Conservation (phyloP, 2,113 vertebrate genomes). For the Amphiprion percula region DNA sequence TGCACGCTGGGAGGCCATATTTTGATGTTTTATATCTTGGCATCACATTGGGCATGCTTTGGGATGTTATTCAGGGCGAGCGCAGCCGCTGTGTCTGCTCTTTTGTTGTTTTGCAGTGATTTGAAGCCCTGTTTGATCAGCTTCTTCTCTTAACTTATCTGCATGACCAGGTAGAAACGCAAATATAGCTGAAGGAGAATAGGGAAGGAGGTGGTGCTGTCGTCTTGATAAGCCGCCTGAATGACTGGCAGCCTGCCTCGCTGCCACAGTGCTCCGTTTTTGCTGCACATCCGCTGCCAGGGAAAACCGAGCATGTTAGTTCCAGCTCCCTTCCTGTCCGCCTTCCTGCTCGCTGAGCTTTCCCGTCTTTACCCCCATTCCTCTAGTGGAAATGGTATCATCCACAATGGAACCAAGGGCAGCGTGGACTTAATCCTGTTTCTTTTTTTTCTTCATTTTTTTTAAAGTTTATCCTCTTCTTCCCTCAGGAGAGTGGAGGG, state of each 20-base stretch:
- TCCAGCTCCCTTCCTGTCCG: conserved; percentile 43
- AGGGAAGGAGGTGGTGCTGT: not conserved
- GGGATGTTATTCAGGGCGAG: not conserved
- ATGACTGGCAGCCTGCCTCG: conserved; percentile 46
- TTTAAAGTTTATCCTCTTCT: conserved; percentile 21
- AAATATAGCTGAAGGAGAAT: conserved; percentile 3
- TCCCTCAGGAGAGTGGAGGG: conserved; percentile 37
- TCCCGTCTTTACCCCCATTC: not conserved
- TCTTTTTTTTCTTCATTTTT: not conserved
- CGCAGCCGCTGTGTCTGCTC: not conserved
- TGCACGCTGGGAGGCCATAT: not conserved
- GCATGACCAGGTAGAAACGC: conserved; percentile 11
- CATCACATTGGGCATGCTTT: not conserved
- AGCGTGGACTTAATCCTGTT: conserved; percentile 41
- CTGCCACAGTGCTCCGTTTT: conserved; percentile 44
- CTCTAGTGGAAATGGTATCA: conserved; percentile 48
- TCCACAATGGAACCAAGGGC: conserved; percentile 36
- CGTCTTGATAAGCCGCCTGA: conserved; percentile 42
- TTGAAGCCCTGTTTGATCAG: conserved; percentile 17
- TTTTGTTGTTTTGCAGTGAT: conserved; percentile 10
- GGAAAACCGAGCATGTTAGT: conserved; percentile 60
- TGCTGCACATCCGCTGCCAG: conserved; percentile 40
- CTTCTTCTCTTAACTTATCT: conserved; percentile 25
- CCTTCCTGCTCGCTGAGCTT: conserved; percentile 39
- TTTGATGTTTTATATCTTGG: not conserved